Evolutionary conservation across 2,113 vertebrate genomes (phyloP), one percentile per base, ranked within the genome.

Genomic region (Pampusana beccarii): DNA sequence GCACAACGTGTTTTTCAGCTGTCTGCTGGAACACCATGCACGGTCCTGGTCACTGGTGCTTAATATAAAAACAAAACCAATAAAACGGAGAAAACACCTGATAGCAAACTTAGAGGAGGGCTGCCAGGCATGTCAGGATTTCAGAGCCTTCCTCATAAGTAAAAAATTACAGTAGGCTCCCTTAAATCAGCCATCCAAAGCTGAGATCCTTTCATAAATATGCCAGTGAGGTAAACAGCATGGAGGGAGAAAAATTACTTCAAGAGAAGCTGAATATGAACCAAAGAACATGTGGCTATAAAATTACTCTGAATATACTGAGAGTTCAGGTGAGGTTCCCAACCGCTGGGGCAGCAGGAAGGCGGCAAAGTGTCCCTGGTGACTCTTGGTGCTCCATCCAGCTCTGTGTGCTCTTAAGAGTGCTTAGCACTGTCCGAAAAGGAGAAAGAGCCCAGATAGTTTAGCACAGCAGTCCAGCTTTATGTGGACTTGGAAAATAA

Each of bases 71-170:
- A 10, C 58, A 34, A 85, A 85, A 12, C 15, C 11, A 67, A 65
- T 4, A 33, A 48, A 74, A 0, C 4, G 11, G 31, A 51, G 44
- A 10, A 19, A 6, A 3, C 15, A 51, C 13, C 18, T n/a, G 17
- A 53, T n/a, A 26, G 13, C 0, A 0, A 73, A n/a, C 19, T 23
- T 62, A 56, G 53, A 65, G 38, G 65, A 51, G 34, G 61, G 40
- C 29, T 2, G 1, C 6, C 13, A 38, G 28, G 31, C 26, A n/a
- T 0, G 2, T 15, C 31, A 51, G 21, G 16, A 28, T 36, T 69
- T 56, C 48, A 75, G 70, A 70, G 18, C 6, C 16, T 64, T 40
- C 25, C 44, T 38, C 44, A 2, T 10, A 10, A 65, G 16, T 29
- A 44, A 51, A 56, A 51, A 60, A 31, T 17, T 25, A 11, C 33